phyloP scores from a whole-genome alignment of 2,797 vertebrate genomes.

The Sebastiscus albofasciatus region DNA sequence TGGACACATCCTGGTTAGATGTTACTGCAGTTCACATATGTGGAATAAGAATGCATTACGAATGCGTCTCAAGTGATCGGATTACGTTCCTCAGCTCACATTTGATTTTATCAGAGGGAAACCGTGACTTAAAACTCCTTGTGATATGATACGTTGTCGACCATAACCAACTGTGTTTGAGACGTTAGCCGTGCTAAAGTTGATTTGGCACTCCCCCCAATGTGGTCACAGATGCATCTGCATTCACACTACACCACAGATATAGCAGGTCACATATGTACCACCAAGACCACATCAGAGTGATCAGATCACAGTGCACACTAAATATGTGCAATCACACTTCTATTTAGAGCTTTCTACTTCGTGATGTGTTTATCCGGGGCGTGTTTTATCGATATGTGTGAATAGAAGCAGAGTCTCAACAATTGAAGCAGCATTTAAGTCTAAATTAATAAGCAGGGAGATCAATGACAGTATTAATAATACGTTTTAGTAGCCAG shows the following conservation, averaged over 20 bases:
- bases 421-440: background rate
- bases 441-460: too few relatives aligned
- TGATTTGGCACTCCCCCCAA: background rate
- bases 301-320: background rate
- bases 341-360: background rate
- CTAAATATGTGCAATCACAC: background rate
- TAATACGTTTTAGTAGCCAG: background rate
- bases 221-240: background rate
- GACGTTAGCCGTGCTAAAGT: background rate
- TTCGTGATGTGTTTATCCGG: background rate
- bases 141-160: background rate
- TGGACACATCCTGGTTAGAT: background rate
- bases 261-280: background rate
- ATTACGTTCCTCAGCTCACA: background rate
- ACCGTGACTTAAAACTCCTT: background rate
- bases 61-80: background rate
- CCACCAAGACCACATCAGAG: background rate
- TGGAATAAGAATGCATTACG: background rate
- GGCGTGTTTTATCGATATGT: background rate
- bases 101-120: background rate
- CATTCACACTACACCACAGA: background rate
- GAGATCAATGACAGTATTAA: background rate
- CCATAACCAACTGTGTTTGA: background rate
- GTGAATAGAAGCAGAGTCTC: background rate
- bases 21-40: background rate